Evolutionary conservation across 2,888 invertebrate genomes (phyloP), one percentile per base, ranked within the genome.

Genomic region (Hirtodrosophila trivittata): DNA sequence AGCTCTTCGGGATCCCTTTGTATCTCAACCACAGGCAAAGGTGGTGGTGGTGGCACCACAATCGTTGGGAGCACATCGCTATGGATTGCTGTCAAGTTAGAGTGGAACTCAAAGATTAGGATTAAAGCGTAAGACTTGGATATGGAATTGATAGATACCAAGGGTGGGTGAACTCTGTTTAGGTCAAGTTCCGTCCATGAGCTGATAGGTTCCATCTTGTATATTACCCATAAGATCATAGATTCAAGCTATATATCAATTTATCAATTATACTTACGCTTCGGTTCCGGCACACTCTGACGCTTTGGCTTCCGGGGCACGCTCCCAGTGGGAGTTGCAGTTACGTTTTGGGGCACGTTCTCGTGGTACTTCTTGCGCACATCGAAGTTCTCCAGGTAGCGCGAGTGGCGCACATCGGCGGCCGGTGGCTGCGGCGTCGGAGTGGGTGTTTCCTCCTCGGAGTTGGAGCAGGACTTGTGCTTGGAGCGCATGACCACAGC

Each of bases 361-460:
- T 89, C 90, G 26, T 89, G 89, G 38, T 88, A 87, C 57, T 89
- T 89, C 33, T 87, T 88, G 30, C 89, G 89, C 33, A 90, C 89
- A 66, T 91, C 91, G 51, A 91, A 90, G 58, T 83, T 90, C 66
- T 91, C 91, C 26, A 91, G 76, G 41, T 90, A 91, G 6, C 89
- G 84, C 1, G 91, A 91, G 45, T 91, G 90, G 0, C 91, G 86
- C 8, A 87, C 64, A 47, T 82, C 84, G n/a, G 52, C 41, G 18
- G 49, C 28, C 8, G 42, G 41, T 1, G 58, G 38, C 1, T 59
- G 32, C 3, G 13, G 26, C 1, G 51, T 51, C 18, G 69, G 54
- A 8, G 63, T 58, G n/a, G 66, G 58, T 3, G 59, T 37, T 42
- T 90, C 90, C 3, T 90, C 90, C 60, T 90, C 90, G 1, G 89